Evolutionary conservation across 1,140 invertebrate genomes (phyloP), one percentile per base, ranked within the genome.

Genomic region (Tetragonula clypearis): DNA sequence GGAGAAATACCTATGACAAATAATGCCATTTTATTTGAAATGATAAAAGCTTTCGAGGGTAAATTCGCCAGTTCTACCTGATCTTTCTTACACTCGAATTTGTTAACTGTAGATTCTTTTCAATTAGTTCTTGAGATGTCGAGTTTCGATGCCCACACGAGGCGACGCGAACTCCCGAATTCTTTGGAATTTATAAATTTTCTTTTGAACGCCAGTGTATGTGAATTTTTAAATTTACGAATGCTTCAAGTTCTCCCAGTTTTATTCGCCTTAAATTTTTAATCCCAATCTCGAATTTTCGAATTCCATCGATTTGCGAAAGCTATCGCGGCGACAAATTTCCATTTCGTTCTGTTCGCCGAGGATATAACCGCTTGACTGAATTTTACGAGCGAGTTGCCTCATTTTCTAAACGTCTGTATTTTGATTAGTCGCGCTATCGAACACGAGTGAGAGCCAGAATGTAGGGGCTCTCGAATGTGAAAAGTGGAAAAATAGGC

Each of bases 341-440:
- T 49, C 8, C 41, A 49, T 8, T 49, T 49, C 6, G 15, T 14
- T 26, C 68, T 19, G 23, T 23, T 69, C 19, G 41, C 41, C 6
- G 41, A 41, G 35, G 11, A 41, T 21, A 8, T 14, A 41, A 12
- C 68, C 12, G 19, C 9, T 69, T 41, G 68, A 73, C 35, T 53
- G n/a, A 53, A 65, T 82, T 82, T 66, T 76, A 75, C 69, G 23
- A 60, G 9, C 9, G 8, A 2, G 53, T 68, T 83, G 69, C 76
- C 80, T 75, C 60, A 21, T 19, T 79, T 83, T 69, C 41, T 69
- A 77, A 83, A 78, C 82, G 82, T 77, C 35, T 35, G 58, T 83
- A 83, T 78, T 83, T 84, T 75, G 71, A 84, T 84, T 84, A 84
- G 79, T 78, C 75, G 82, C 30, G 35, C 56, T 75, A 23, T 49